phyloP scores from a whole-genome alignment of 2,797 vertebrate species.

The Triplophysa bombifrons region DNA sequence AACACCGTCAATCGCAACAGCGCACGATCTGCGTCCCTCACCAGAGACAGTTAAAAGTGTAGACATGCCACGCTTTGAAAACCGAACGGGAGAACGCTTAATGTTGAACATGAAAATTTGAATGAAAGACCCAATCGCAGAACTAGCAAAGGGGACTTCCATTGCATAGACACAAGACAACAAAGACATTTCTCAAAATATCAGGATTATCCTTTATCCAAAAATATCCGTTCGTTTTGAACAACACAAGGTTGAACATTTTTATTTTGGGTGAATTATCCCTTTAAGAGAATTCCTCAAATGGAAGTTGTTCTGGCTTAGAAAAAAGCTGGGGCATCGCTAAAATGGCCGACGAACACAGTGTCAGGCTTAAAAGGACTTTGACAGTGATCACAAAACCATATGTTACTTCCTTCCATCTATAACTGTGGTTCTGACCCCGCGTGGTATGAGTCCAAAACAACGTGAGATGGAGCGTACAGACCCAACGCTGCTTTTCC shows the following conservation, averaged over 20 bases:
- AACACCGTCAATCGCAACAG: neutral
- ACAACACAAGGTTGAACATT: too few relatives aligned
- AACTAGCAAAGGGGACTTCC: neutral
- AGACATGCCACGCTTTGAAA: neutral
- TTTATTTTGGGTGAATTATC: too few relatives aligned
- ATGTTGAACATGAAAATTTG: neutral
- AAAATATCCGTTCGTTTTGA: too few relatives aligned
- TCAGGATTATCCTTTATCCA: too few relatives aligned
- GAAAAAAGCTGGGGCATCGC: slow-evolving; percentile 20
- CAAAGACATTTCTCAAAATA: too few relatives aligned
- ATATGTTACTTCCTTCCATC: slow-evolving; percentile 31
- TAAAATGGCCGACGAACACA: slow-evolving; percentile 61
- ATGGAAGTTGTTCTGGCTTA: neutral
- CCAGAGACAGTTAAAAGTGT: neutral
- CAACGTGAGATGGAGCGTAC: neutral
- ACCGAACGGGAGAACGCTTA: neutral
- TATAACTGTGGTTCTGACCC: slow-evolving; percentile 5
- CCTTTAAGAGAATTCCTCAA: neutral
- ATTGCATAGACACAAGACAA: too few relatives aligned
- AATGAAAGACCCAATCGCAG: neutral
- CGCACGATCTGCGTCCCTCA: neutral
- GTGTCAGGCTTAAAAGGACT: slow-evolving; percentile 46
- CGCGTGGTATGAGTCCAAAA: slow-evolving; percentile 30
- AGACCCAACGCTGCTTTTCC: slow-evolving; percentile 24
- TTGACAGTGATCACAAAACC: slow-evolving; percentile 23